Evolutionary conservation across 2,797 vertebrate genomes (phyloP), one percentile per base, ranked within the genome.

Genomic region (Pelochelys cantorii): DNA sequence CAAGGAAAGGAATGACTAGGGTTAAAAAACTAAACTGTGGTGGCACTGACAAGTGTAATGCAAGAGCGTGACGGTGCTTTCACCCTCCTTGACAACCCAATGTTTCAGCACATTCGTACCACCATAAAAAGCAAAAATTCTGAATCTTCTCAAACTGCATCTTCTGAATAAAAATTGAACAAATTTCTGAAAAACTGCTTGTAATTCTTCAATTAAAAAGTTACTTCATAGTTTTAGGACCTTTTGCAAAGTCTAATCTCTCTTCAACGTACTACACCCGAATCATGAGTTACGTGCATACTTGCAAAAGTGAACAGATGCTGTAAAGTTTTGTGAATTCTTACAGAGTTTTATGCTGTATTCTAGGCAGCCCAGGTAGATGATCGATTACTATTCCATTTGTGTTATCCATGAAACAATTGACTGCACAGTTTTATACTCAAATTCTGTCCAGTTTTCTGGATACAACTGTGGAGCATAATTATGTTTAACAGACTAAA

Each of bases 321-420:
- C 23, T 17, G 25, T 68, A n/a, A 20, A 79, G 7, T 55, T 77
- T 59, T 59, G 10, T 31, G 14, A 71, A 31, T 75, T 59, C 74
- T 27, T 62, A 81, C 0, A 4, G 10, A 48, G 8, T 53, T 1
- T 48, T 71, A 42, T 0, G 3, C 11, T 87, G 15, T 15, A 53
- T 20, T 15, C 54, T 57, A 68, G 65, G n/a, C n/a, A 22, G 65
- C 65, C 18, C 27, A 60, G 12, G 6, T 60, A 60, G 59, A 48
- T 48, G 42, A 7, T 48, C 7, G 42, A 48, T 48, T 48, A 48
- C 42, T 48, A 48, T 48, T 48, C 42, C 42, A 48, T 48, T 48
- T 48, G 42, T 48, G 42, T 48, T 48, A 48, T 8, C 42, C 42
- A 48, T 12, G 11, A 9, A 34, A 10, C n/a, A 34, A 68, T n/a